phyloP scores from a whole-genome alignment of 2,113 vertebrate genomes.

The Ictidomys tridecemlineatus region DNA sequence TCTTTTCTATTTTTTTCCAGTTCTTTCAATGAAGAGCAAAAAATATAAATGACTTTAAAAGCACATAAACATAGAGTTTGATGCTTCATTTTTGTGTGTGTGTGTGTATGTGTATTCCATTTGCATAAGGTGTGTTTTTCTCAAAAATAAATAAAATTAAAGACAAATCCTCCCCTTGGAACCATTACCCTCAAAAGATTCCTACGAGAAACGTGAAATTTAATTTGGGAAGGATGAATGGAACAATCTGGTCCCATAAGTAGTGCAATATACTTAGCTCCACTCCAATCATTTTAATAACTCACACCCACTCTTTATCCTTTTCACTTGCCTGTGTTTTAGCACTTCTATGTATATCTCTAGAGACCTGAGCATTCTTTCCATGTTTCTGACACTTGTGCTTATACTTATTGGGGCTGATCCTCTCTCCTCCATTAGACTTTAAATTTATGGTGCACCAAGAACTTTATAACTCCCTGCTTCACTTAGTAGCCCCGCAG shows the following conservation, averaged over 20 bases:
- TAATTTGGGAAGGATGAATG: conserved; percentile 73
- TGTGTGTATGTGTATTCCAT: neutral
- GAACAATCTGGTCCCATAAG: conserved; percentile 68
- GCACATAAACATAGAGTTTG: neutral
- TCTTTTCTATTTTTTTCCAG: neutral
- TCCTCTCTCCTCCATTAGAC: conserved; percentile 59
- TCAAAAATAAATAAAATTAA: conserved; percentile 76
- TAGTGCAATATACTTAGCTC: conserved; percentile 64
- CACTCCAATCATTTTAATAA: conserved; percentile 71
- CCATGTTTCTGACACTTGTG: conserved; percentile 74
- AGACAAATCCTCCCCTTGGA: conserved; percentile 73
- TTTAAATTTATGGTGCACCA: conserved; percentile 71
- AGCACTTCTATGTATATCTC: conserved; percentile 66
- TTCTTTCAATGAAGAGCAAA: conserved; percentile 31
- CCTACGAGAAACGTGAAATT: conserved; percentile 75
- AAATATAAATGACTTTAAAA: neutral
- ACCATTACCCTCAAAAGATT: conserved; percentile 58
- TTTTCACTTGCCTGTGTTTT: conserved; percentile 59
- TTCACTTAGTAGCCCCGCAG: conserved; percentile 57
- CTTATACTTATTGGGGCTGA: conserved; percentile 41
- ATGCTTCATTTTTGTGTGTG: neutral
- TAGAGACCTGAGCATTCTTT: conserved; percentile 63
- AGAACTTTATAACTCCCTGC: conserved; percentile 65
- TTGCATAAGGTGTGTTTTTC: conserved; percentile 15
- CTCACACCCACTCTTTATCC: conserved; percentile 66